phyloP scores from a whole-genome alignment of 1,140 invertebrate species.

The Pomacea maculata region DNA sequence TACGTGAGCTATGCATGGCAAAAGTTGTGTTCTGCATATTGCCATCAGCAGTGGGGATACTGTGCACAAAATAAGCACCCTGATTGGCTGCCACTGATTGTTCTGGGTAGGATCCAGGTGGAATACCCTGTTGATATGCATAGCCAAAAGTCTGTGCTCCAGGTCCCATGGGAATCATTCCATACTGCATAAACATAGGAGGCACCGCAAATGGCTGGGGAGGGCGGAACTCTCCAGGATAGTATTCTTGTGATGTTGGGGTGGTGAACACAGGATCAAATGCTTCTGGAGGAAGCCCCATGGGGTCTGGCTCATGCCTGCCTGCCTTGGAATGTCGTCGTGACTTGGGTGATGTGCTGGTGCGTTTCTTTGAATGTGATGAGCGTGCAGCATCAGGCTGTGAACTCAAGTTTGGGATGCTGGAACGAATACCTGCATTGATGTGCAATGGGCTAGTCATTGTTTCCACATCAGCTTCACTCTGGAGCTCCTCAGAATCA shows the following conservation, averaged over 20 bases:
- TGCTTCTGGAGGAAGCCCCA: constrained; percentile 46
- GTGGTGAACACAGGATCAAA: constrained; percentile 48
- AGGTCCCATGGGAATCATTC: constrained; percentile 31
- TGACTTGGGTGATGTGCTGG: constrained; percentile 3
- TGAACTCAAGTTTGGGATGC: constrained; percentile 7
- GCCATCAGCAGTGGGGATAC: constrained; percentile 36
- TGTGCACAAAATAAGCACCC: constrained; percentile 43
- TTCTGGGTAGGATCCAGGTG: constrained; percentile 9
- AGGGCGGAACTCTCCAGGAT: constrained; percentile 22
- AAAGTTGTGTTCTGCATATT: constrained; percentile 36
- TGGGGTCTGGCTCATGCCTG: constrained; percentile 27
- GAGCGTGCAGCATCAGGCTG: constrained; percentile 4
- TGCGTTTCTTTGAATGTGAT: constrained; percentile 19
- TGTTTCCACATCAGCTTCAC: constrained; percentile 29
- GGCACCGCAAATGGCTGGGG: neutral
- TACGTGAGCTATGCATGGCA: constrained; percentile 24
- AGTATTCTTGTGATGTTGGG: constrained; percentile 26
- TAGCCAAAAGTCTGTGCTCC: constrained; percentile 40
- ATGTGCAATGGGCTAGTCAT: constrained; percentile 32
- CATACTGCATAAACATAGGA: constrained; percentile 28
- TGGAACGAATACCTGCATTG: constrained; percentile 31
- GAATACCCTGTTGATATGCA: constrained; percentile 39
- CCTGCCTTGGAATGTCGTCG: neutral
- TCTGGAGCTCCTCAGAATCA: constrained; percentile 12
- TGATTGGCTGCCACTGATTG: constrained; percentile 25